Conservation (phyloP, 2,888 invertebrate species). For the Plusia festucae region DNA sequence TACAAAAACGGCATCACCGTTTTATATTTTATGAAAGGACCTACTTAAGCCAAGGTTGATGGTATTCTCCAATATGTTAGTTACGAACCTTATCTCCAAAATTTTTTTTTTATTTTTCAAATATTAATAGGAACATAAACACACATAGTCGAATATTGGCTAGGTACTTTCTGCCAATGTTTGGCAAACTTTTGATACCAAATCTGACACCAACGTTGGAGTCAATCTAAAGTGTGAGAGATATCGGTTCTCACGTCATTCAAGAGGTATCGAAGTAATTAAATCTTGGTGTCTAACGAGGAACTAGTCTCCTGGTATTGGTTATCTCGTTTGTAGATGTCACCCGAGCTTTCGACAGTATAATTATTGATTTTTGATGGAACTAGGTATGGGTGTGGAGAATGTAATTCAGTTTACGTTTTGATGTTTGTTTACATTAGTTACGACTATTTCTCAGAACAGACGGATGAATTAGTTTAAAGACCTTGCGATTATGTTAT, state of each 20-base stretch:
- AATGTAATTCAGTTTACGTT: not conserved
- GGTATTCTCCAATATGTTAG: too few species aligned
- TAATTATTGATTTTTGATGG: slow-evolving; percentile 12
- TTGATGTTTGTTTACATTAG: not conserved
- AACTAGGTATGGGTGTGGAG: not conserved
- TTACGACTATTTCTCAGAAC: not conserved
- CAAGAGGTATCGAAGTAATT: slow-evolving; percentile 39
- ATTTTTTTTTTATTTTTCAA: too few species aligned
- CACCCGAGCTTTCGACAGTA: slow-evolving; percentile 13
- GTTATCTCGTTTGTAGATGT: slow-evolving; percentile 2
- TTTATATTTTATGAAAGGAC: too few species aligned
- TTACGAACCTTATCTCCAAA: too few species aligned
- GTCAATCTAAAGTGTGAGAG: not conserved
- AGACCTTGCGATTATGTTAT: too few species aligned
- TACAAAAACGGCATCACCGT: too few species aligned
- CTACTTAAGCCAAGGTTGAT: too few species aligned
- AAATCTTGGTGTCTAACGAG: slow-evolving; percentile 36
- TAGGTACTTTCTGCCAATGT: not conserved
- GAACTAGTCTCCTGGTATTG: slow-evolving; percentile 5
- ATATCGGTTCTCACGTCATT: slow-evolving; percentile 4
- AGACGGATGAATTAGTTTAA: too few species aligned
- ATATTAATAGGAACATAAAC: too few species aligned
- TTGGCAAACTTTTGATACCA: not conserved
- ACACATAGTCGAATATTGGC: not conserved
- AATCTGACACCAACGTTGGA: not conserved